These are phyloP conservation scores for Etheostoma cragini DNA, from an alignment of 2,113 vertebrate genomes.

Conservation along the genomic window DNA sequence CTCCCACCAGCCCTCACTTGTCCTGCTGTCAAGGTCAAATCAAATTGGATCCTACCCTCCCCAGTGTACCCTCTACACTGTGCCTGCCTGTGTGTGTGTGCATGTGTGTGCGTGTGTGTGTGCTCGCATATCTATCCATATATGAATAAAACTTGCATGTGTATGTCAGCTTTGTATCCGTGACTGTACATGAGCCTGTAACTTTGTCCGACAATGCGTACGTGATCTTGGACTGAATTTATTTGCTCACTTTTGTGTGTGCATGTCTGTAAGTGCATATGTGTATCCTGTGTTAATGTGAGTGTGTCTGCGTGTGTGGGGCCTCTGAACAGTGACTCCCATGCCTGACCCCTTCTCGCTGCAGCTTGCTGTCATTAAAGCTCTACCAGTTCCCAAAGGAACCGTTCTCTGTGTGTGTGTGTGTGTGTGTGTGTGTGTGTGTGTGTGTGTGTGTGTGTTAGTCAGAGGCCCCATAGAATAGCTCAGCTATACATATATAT, in stretches of 20 bases:
- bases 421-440: constrained; percentile 29
- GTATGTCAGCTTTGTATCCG: constrained; percentile 30
- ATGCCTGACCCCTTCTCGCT: constrained; percentile 54
- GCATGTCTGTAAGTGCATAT: constrained; percentile 8
- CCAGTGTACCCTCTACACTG: constrained; percentile 67
- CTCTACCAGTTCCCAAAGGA: constrained; percentile 43
- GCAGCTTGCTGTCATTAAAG: constrained; percentile 70
- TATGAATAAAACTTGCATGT: constrained; percentile 48
- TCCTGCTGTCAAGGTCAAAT: constrained; percentile 90
- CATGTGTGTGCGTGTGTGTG: constrained; percentile 24
- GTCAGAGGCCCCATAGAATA: constrained; percentile 33
- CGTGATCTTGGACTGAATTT: constrained; percentile 50
- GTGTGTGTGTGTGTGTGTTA: neutral
- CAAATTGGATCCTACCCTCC: constrained; percentile 87
- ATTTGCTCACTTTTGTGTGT: constrained; percentile 45
- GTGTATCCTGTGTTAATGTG: constrained; percentile 33
- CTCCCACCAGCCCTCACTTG: constrained; percentile 49
- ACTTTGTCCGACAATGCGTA: constrained; percentile 34
- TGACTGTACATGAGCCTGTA: constrained; percentile 47
- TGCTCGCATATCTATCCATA: constrained; percentile 31
- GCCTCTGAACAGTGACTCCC: constrained; percentile 54
- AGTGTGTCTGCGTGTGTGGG: constrained; percentile 36
- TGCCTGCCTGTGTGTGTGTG: constrained; percentile 2
- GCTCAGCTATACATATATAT: constrained; percentile 54
- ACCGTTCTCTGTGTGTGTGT: constrained; percentile 16